Base-by-base conservation (phyloP, 2,888 invertebrate species). In the Metopia argyrocephala region DNA sequence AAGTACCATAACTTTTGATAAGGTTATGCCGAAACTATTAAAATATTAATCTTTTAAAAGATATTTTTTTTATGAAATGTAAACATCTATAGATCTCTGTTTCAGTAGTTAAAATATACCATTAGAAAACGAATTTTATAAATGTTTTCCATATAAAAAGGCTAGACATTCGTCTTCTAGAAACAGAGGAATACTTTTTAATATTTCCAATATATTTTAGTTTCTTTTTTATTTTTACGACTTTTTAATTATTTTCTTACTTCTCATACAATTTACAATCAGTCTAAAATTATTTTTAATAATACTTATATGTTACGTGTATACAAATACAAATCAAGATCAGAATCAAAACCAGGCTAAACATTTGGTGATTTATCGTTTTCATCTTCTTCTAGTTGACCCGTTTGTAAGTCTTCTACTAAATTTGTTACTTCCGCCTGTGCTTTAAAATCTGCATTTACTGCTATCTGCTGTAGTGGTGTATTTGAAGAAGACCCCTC, bases 271-370 rank as follows among this genome's bases (percentile, higher is more conserved):
- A 69, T 79, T 70, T 69, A 50, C 45, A 79, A 76, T 79, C 82
- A 82, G 82, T 82, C 82, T 78, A 79, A 76, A 52, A 23, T 76
- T 75, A 74, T 61, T 65, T 64, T 56, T 76, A 62, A 66, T 76
- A 78, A 74, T 82, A 78, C 70, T 62, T 70, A 78, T 15, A 56
- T 70, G 28, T 78, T 56, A 12, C 59, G 9, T 9, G 15, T 38
- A 38, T 12, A 38, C 38, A 12, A 12, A 38, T 38, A 12, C 3
- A 15, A 38, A 38, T 12, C n/a, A 21, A n/a, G 48, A 38, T 38
- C 15, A 20, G 5, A 7, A 25, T 31, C 9, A 21, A 7, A 38
- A 31, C 62, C 38, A 78, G 31, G 70, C n/a, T 54, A 69, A 57
- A 23, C 18, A 68, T 25, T 76, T 48, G 61, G n/a, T 6, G 61